Conservation (phyloP, 2,797 vertebrate species). For the Spinus pinus region DNA sequence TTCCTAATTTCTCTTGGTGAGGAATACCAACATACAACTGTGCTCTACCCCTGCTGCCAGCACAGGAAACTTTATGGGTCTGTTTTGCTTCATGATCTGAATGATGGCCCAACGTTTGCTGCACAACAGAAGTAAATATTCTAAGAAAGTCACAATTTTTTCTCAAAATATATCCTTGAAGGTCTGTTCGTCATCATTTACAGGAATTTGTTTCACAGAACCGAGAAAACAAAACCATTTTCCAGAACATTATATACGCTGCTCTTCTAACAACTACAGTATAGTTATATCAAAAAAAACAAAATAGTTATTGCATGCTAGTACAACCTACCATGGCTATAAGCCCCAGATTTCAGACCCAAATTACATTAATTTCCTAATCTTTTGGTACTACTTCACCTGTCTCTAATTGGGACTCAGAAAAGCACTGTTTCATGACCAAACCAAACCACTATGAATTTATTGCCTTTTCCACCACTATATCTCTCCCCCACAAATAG, state of each 20-base stretch:
- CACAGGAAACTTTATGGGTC: neutral
- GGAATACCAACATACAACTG: neutral
- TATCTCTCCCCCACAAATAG: neutral
- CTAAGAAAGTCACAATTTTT: neutral
- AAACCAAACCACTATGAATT: neutral
- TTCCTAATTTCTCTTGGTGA: neutral
- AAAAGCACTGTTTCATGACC: neutral
- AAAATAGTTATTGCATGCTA: neutral
- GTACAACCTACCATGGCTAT: neutral
- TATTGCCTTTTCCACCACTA: neutral
- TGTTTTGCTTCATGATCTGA: neutral
- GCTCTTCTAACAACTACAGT: neutral
- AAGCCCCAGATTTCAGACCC: neutral
- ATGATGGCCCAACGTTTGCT: fast-evolving
- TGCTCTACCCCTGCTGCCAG: neutral
- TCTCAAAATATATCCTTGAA: neutral
- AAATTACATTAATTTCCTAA: neutral
- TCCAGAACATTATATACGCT: fast-evolving
- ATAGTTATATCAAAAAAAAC: neutral
- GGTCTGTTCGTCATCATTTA: neutral
- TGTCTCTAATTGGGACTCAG: neutral
- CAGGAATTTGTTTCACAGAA: neutral
- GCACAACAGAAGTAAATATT: neutral
- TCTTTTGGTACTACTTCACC: neutral
- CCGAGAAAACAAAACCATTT: neutral